Conservation (phyloP, 23 tunicate genomes). For the Clavelina lepadiformis region DNA sequence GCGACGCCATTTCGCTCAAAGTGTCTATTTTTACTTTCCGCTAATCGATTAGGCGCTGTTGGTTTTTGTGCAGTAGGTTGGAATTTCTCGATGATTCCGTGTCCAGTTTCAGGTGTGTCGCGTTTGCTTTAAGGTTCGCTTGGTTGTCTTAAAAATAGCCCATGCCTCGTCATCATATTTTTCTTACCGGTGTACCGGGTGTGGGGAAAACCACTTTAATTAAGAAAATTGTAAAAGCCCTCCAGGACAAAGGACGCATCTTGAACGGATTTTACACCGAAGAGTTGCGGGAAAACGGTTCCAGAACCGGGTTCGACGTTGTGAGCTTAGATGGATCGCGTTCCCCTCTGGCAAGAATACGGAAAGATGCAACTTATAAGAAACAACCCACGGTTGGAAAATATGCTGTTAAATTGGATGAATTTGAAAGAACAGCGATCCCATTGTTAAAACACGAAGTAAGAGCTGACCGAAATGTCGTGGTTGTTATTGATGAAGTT, state of each 20-base stretch:
- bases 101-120: too few relatives aligned
- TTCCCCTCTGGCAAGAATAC: constrained; percentile 42
- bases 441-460: constrained; percentile 10
- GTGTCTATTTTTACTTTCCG: too few relatives aligned
- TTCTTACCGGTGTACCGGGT: constrained; percentile 76
- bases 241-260: constrained; percentile 4
- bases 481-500: constrained; percentile 65
- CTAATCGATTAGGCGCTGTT: too few relatives aligned
- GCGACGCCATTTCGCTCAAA: too few relatives aligned
- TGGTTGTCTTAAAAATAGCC: too few relatives aligned
- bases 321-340: constrained; percentile 35
- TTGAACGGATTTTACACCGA: constrained; percentile 68
- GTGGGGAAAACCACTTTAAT: constrained; percentile 81
- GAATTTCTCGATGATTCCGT: too few relatives aligned
- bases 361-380: background rate
- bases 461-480: background rate
- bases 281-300: constrained; percentile 34
- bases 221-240: constrained; percentile 9
- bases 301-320: constrained; percentile 66
- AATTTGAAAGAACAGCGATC: constrained; percentile 43
- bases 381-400: constrained; percentile 62
- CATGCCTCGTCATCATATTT: constrained; percentile 22
- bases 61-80: too few relatives aligned
- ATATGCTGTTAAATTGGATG: constrained; percentile 46
- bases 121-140: too few relatives aligned